phyloP scores from a whole-genome alignment of 1,140 invertebrate genomes.

The Drosophila varians region DNA sequence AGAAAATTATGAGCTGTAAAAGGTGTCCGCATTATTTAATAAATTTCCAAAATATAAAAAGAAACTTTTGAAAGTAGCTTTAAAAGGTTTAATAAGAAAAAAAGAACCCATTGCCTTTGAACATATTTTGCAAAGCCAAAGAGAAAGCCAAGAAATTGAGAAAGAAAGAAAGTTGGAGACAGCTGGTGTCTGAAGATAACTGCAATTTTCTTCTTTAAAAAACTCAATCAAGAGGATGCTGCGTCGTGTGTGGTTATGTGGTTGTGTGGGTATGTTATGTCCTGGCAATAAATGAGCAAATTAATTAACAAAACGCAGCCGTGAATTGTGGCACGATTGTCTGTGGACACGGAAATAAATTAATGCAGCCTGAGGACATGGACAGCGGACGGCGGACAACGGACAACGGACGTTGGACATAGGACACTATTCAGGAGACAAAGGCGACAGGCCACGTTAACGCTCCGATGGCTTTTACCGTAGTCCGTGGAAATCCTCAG shows the following conservation, averaged over 20 bases:
- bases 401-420: background rate
- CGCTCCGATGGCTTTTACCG: conserved; percentile 64
- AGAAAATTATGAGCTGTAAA: no score
- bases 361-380: conserved; percentile 53
- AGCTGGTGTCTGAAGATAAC: conserved; percentile 56
- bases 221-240: conserved; percentile 61
- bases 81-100: background rate
- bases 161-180: conserved; percentile 7
- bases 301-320: conserved; percentile 74
- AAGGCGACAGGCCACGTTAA: conserved; percentile 68
- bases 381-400: background rate
- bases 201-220: conserved; percentile 33
- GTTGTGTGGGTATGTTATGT: conserved; percentile 1
- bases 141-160: background rate
- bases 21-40: no score
- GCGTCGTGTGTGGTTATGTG: background rate
- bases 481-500: conserved; percentile 17
- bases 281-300: conserved; percentile 74
- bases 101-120: background rate
- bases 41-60: no score
- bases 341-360: conserved; percentile 66
- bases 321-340: conserved; percentile 77
- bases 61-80: background rate
- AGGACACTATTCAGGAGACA: conserved; percentile 26
- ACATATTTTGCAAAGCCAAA: background rate